Base-by-base conservation (phyloP, 2,797 vertebrate genomes). In the Acrossocheilus wenchowensis region DNA sequence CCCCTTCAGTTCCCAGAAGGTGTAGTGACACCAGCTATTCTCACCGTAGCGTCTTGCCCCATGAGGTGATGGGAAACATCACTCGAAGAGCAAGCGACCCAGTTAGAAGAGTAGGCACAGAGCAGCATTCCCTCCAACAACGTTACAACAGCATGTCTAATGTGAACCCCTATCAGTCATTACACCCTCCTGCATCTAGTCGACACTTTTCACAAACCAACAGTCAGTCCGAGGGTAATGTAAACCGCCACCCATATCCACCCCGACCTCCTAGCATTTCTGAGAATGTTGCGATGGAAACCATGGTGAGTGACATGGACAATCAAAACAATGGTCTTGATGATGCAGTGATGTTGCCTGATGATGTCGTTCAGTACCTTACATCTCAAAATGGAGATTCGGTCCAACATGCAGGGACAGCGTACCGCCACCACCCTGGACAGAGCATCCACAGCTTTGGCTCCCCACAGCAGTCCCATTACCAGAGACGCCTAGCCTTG, bases 81-180 rank as follows among this genome's bases (percentile, higher is more conserved):
- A 90, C 91, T 0, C 95, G 97, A 48, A 92, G 97, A 48, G 97
- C 98, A 1, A 99, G 97, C 0, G 98, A 99, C 87, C 97, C 98
- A 0, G 96, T 97, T 36, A 93, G 96, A 89, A 92, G 93, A n/a
- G 89, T 88, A 15, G 89, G 87, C 0, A 82, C 91, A 0, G 95
- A 96, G 0, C 93, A 30, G 85, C 93, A 93, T 39, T 90, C 93
- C 0, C 92, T 93, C 4, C 91, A 94, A 77, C 96, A 97, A 66
- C 96, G 96, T 82, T 96, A 96, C 93, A 96, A 96, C 91, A 98
- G 97, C 85, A 92, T 96, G 89, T 96, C 92, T 54, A 93, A 90
- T 0, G 89, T 98, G 90, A 95, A 91, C 66, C 54, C 41, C 64
- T 72, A 19, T 43, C n/a, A 11, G 11, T 12, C 82, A 6, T 57